Base-by-base conservation (phyloP, 2,797 vertebrate genomes). In the Amniataba percoides region DNA sequence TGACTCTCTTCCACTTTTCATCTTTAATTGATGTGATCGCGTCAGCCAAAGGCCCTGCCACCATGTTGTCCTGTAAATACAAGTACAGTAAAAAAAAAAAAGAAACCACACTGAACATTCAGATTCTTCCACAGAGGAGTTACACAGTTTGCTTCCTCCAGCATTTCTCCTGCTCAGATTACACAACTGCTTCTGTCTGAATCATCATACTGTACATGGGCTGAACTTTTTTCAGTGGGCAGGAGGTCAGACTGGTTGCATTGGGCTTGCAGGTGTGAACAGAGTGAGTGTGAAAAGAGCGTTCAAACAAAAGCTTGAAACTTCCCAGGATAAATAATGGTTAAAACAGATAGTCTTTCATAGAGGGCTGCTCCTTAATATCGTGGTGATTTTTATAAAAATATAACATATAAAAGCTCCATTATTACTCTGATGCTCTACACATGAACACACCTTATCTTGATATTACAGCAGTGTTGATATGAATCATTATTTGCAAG, bases 1-100 rank as follows among this genome's bases (percentile, higher is more conserved):
- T 92, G 23, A 97, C 96, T 72, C 94, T 89, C 76, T 88, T 97
- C 96, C 96, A 96, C 40, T 69, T 87, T 23, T 96, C 95, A 64
- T 96, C 95, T 73, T 92, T 89, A 5, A 93, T 93, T 0, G 58
- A 0, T 0, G 21, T 75, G 25, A 97, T 9, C 2, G 89, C 88
- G 0, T 94, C 95, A 0, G 59, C 3, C 57, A 97, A 2, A 1
- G 83, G 45, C 16, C 95, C 95, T 0, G 12, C 31, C 16, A 94
- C 7, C 0, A 19, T 0, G 5, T 0, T 4, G 0, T 91, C 88
- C 94, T 95, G 80, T 21, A 36, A 58, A 73, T 48, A 74, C 3
- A 7, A 55, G 18, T 2, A 18, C 18, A 82, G 2, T 31, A 16
- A 16, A 42, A 15, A 16, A 16, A 42, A 15, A 31, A 31, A 61